A percentile compares a stretch with the other conserved stretches of the same genome.
Conservation (phyloP, 1,140 invertebrate species). For the Globodera ellingtonae region DNA sequence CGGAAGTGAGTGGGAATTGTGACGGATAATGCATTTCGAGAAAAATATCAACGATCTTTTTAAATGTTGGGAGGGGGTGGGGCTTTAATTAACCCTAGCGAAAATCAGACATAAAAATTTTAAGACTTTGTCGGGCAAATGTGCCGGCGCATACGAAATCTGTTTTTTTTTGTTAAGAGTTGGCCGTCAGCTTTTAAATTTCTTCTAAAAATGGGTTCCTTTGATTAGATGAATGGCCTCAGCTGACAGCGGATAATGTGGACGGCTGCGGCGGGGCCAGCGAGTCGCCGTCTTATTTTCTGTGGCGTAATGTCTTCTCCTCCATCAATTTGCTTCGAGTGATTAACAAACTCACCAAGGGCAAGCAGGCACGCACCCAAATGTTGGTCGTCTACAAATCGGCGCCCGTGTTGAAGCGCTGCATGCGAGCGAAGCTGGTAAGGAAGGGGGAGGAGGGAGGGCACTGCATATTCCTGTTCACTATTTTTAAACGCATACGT, state of each 20-base stretch:
- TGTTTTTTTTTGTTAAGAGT: constrained; percentile 1
- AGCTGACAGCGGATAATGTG: constrained; percentile 87
- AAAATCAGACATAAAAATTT: no score
- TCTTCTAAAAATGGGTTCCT: background rate
- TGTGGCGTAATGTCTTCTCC: constrained; percentile 96
- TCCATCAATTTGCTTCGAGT: constrained; percentile 95
- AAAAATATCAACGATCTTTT: no score
- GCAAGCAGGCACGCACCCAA: constrained; percentile 90
- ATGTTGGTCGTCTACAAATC: constrained; percentile 99
- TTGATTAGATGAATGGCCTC: constrained; percentile 85
- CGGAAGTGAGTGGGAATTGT: constrained; percentile 35
- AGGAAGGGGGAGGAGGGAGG: background rate
- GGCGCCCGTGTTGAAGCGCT: constrained; percentile 93
- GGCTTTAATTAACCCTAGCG: no score
- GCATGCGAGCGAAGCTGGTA: constrained; percentile 75
- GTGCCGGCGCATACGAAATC: no score
- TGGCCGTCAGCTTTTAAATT: background rate
- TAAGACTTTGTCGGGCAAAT: no score
- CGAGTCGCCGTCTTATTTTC: constrained; percentile 70
- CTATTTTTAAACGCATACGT: constrained; percentile 3
- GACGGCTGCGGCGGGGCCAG: constrained; percentile 57
- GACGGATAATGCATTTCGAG: background rate
- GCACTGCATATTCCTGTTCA: background rate
- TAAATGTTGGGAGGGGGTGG: no score
- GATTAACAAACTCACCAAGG: constrained; percentile 95